Evolutionary conservation across 2,888 invertebrate species (phyloP), one percentile per base, ranked within the genome.

Genomic region (Fissipunctia ypsillon): DNA sequence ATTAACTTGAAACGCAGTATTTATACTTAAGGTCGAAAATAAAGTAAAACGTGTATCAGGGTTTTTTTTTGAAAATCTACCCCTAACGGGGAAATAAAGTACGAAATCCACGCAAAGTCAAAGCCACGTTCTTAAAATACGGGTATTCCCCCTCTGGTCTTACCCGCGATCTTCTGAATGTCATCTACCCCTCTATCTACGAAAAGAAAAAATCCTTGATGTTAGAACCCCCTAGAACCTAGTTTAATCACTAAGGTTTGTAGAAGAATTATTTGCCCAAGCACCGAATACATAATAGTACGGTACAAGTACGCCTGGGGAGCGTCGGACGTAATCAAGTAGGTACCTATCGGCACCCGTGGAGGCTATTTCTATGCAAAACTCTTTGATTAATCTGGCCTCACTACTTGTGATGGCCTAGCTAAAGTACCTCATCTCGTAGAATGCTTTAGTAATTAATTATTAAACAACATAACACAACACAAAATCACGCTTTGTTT

Each of bases 281-380:
- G n/a, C n/a, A n/a, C n/a, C n/a, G n/a, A n/a, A n/a, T n/a, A n/a
- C n/a, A n/a, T n/a, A n/a, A n/a, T n/a, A n/a, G n/a, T n/a, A n/a
- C n/a, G n/a, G n/a, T n/a, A n/a, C n/a, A n/a, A n/a, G n/a, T n/a
- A n/a, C n/a, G n/a, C n/a, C n/a, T n/a, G n/a, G 70, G 22, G 43
- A 7, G 35, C 69, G 54, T n/a, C n/a, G 22, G 35, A 56, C 54
- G 35, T 56, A 6, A 57, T 70, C 45, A 35, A 35, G 25, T 35
- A 60, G 7, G 7, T 2, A 14, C 16, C 19, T 31, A 41, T 38
- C 38, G 19, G 41, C 28, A 9, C n/a, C 9, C 9, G 48, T 28
- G 25, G 12, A 43, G 4, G 22, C 25, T 28, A 73, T 73, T 60
- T 43, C 31, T 73, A 73, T 50, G 72, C 73, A 43, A 60, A 60